phyloP scores from a whole-genome alignment of 1,140 invertebrate genomes.

The Alviniconcha marisindica region DNA sequence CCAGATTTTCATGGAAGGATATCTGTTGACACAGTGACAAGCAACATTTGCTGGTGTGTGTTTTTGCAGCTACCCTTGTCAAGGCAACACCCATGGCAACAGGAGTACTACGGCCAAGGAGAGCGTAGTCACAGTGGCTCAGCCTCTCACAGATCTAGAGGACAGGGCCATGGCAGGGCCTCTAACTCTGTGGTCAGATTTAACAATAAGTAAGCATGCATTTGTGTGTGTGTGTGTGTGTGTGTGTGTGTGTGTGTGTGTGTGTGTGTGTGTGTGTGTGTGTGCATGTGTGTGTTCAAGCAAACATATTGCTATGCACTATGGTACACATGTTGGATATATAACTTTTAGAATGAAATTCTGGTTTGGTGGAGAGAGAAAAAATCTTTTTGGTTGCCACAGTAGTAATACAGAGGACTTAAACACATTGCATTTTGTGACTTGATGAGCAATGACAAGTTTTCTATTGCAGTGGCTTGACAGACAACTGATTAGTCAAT shows the following conservation, averaged over 20 bases:
- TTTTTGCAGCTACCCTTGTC: slow-evolving; percentile 57
- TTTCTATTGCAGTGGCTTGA: too few relatives aligned
- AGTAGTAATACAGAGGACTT: too few relatives aligned
- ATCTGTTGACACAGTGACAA: too few relatives aligned
- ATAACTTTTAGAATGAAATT: too few relatives aligned
- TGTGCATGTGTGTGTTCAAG: neutral
- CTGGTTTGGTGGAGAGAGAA: too few relatives aligned
- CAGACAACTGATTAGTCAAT: too few relatives aligned
- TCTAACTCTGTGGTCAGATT: neutral
- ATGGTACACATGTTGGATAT: too few relatives aligned
- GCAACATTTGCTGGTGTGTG: neutral
- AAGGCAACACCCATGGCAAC: slow-evolving; percentile 65
- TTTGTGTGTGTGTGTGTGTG: neutral
- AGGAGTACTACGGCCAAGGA: slow-evolving; percentile 48
- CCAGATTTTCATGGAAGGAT: too few relatives aligned
- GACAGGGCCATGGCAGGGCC: neutral
- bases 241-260: neutral
- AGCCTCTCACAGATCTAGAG: neutral
- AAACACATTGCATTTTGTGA: too few relatives aligned
- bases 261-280: neutral
- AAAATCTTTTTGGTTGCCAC: too few relatives aligned
- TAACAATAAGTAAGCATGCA: neutral
- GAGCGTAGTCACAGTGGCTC: neutral
- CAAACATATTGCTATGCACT: too few relatives aligned
- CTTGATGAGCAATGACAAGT: too few relatives aligned